Evolutionary conservation across 2,113 vertebrate species (phyloP), one percentile per base, ranked within the genome.

Genomic region (Chloroceryle aenea): DNA sequence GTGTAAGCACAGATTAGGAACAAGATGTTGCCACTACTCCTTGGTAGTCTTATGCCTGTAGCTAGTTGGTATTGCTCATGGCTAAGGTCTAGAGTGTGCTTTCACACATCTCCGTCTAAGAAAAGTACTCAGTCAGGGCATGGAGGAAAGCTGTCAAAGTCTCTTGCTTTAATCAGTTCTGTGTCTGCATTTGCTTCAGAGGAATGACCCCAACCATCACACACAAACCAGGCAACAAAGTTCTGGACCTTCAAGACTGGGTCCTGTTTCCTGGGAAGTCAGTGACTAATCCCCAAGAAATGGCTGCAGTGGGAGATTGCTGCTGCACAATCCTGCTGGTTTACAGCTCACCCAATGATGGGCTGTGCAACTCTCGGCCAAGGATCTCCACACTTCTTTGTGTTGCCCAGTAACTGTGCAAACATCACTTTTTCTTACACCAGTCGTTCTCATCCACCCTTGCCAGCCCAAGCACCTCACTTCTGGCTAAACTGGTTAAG

Each of bases 261-360:
- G 55, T 95, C 50, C 29, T 0, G 0, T 77, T 84, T 95, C 82
- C 76, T 93, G 91, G 56, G 64, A 95, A 92, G 76, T 8, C 73
- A 16, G 68, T 96, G 94, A 95, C 59, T 92, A 95, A 95, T 86
- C 42, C 40, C 76, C 3, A 10, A 84, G 93, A 91, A 95, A 93
- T 81, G 68, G 76, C 14, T 90, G 91, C 0, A 9, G 80, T 89
- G 69, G 63, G 73, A 72, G 29, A 72, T 6, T 27, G 47, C 63
- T 71, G 86, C 72, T 32, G 45, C 73, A 18, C 14, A 18, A 10
- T 26, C 73, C 69, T 5, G 19, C 68, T 55, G 77, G 80, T 80
- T 76, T 58, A 9, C 34, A 56, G 86, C 55, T 74, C 7, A 1
- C 43, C 61, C 1, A 1, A 12, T 0, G 32, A 19, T 22, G 62